These are phyloP conservation scores for Mimachlamys varia DNA, from an alignment of 2,888 invertebrate genomes.

Conservation along the genomic window DNA sequence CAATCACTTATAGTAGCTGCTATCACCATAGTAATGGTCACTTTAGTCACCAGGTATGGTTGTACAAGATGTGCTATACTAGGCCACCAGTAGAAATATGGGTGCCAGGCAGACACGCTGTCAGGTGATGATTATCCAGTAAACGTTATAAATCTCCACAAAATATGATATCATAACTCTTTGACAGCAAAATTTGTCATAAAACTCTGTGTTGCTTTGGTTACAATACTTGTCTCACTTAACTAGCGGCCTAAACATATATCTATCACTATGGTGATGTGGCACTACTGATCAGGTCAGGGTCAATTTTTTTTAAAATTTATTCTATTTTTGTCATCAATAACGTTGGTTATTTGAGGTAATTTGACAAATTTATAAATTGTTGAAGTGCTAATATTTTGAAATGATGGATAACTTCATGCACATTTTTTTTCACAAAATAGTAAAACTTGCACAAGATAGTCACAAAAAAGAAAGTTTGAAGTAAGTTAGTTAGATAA, in stretches of 20 bases:
- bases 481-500: neutral
- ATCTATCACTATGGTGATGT: constrained; percentile 31
- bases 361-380: neutral
- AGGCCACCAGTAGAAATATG: neutral
- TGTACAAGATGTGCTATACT: neutral
- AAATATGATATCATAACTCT: neutral
- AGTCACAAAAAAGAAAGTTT: neutral
- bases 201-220: constrained; percentile 9
- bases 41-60: neutral
- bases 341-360: neutral
- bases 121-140: neutral
- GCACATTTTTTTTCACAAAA: neutral
- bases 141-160: neutral
- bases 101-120: neutral
- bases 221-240: constrained; percentile 7
- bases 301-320: neutral
- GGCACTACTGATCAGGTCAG: neutral
- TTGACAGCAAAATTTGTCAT: neutral
- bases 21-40: neutral
- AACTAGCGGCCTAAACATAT: neutral
- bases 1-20: neutral
- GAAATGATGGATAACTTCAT: too few species aligned
- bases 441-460: neutral
- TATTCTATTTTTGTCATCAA: neutral
- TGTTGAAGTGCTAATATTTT: neutral